Conservation (phyloP, 2,888 invertebrate genomes). For the Altica lythri region DNA sequence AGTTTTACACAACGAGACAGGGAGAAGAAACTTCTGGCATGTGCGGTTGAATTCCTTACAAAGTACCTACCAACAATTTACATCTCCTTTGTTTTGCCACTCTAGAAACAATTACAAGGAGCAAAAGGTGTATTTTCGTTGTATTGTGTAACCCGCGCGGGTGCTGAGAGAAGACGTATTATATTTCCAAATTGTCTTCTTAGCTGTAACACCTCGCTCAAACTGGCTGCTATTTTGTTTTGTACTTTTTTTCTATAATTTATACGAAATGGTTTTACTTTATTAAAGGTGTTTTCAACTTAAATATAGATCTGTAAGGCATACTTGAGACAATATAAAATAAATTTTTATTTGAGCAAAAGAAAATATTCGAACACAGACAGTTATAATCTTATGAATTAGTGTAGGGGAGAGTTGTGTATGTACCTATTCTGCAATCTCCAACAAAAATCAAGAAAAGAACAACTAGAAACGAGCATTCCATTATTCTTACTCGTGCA, state of each 20-base stretch:
- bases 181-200: conserved; percentile 36
- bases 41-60: conserved; percentile 44
- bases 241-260: neutral
- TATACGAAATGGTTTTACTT: no score
- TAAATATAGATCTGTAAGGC: no score
- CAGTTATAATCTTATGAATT: no score
- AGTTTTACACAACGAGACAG: conserved; percentile 26
- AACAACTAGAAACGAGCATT: no score
- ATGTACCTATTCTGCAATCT: no score
- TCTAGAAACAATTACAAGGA: conserved; percentile 40
- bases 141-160: neutral
- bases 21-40: conserved; percentile 25
- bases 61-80: conserved; percentile 39
- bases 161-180: conserved; percentile 44
- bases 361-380: no score
- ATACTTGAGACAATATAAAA: no score
- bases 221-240: conserved; percentile 18
- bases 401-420: no score
- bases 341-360: no score
- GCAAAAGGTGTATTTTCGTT: conserved; percentile 40
- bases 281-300: no score
- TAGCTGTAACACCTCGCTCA: conserved; percentile 3
- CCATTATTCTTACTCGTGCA: no score
- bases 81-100: conserved; percentile 41
- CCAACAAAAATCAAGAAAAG: no score